phyloP scores from a whole-genome alignment of 2,113 vertebrate species.

The Festucalex cinctus region DNA sequence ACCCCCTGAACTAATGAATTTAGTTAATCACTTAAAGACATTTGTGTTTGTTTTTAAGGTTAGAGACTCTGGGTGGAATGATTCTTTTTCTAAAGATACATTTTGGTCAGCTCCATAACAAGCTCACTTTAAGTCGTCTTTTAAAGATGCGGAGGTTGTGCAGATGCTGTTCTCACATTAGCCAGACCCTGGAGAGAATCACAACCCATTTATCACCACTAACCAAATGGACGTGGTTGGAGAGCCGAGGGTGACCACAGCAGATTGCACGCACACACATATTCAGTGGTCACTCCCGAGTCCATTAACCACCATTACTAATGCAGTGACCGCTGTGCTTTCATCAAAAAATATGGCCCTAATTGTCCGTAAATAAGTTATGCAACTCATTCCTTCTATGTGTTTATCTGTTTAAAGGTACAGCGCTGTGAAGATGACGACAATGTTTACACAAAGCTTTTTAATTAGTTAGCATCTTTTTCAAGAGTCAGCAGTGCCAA shows the following conservation, averaged over 20 bases:
- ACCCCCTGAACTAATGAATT: slow-evolving; percentile 25
- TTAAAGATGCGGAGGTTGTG: slow-evolving; percentile 33
- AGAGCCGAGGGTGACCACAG: slow-evolving; percentile 58
- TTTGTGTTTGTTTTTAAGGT: slow-evolving; percentile 8
- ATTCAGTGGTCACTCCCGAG: slow-evolving; percentile 68
- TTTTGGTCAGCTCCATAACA: slow-evolving; percentile 35
- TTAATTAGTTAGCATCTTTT: neutral
- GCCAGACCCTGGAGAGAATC: slow-evolving; percentile 44
- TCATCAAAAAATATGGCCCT: slow-evolving; percentile 58
- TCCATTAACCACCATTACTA: slow-evolving; percentile 82
- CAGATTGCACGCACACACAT: slow-evolving; percentile 41
- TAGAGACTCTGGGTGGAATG: neutral
- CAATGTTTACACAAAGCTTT: neutral
- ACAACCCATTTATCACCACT: slow-evolving; percentile 64
- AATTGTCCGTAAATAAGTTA: slow-evolving; percentile 66
- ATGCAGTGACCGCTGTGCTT: slow-evolving; percentile 71
- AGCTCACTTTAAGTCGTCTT: slow-evolving; percentile 29
- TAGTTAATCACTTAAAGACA: slow-evolving; percentile 1
- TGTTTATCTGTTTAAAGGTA: slow-evolving; percentile 58
- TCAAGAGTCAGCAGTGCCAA: neutral
- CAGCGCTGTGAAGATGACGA: slow-evolving; percentile 9
- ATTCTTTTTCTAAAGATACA: slow-evolving; percentile 12
- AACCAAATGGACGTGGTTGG: slow-evolving; percentile 65
- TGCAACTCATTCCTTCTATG: slow-evolving; percentile 59
- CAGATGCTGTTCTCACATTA: slow-evolving; percentile 54